phyloP scores from a whole-genome alignment of 1,140 invertebrate genomes.

The Belonocnema kinseyi region DNA sequence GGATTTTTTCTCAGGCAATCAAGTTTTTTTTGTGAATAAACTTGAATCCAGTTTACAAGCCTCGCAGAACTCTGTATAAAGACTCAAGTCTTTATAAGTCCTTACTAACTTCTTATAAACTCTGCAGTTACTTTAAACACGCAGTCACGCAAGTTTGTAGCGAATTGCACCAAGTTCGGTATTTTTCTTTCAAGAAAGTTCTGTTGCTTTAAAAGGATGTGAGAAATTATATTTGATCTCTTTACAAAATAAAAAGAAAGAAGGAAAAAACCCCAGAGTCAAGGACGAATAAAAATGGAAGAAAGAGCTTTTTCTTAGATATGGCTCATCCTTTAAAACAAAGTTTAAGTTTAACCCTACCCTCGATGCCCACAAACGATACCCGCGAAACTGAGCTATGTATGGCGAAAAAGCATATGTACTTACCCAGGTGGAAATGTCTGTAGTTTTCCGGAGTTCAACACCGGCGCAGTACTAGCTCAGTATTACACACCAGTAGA shows the following conservation, averaged over 20 bases:
- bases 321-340: background rate
- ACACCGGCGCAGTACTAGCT: no score
- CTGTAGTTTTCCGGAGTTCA: no score
- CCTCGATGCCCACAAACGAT: slow-evolving; percentile 23
- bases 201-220: background rate
- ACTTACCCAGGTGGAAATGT: no score
- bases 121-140: background rate
- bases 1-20: background rate
- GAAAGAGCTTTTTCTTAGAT: background rate
- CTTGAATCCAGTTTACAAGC: slow-evolving; percentile 2
- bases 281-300: slow-evolving; percentile 12
- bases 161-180: background rate
- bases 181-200: background rate
- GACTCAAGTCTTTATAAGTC: background rate
- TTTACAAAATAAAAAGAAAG: background rate
- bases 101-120: slow-evolving; percentile 9
- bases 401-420: slow-evolving; percentile 16
- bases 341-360: slow-evolving; percentile 11
- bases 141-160: slow-evolving; percentile 8
- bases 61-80: background rate
- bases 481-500: no score
- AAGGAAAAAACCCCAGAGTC: slow-evolving; percentile 16
- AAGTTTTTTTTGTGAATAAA: background rate
- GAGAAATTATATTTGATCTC: background rate
- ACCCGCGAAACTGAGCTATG: slow-evolving; percentile 21